These are phyloP conservation scores for Globia sparganii DNA, from an alignment of 2,888 invertebrate species.

Conservation along the genomic window DNA sequence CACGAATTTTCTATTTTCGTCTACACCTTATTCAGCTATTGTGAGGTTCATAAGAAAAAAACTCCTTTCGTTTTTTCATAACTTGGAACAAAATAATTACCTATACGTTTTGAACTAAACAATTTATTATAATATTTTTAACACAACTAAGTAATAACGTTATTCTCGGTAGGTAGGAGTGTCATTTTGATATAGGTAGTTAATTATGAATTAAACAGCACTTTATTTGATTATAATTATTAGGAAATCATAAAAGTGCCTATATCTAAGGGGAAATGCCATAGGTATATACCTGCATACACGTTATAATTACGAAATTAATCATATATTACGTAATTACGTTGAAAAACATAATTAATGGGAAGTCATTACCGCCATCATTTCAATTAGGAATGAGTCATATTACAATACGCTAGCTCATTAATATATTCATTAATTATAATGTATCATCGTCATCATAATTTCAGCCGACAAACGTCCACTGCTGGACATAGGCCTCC, in stretches of 20 bases:
- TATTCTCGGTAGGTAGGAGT: not conserved
- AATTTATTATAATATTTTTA: not conserved
- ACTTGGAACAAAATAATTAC: not conserved
- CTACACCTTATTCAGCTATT: slow-evolving; percentile 8
- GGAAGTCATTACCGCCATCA: slow-evolving; percentile 11
- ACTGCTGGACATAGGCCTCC: no score
- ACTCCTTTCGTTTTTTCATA: not conserved
- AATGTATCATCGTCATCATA: no score
- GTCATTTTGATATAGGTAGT: not conserved
- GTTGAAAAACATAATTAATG: slow-evolving; percentile 40
- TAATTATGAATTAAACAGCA: not conserved
- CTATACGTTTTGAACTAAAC: not conserved
- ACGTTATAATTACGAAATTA: slow-evolving; percentile 12
- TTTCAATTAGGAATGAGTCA: slow-evolving; percentile 40
- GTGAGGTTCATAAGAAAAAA: not conserved
- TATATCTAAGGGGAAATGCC: slow-evolving; percentile 7
- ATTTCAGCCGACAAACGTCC: no score
- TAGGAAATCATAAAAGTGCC: not conserved
- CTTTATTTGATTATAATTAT: not conserved
- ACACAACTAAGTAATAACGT: no score
- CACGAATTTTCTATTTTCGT: slow-evolving; percentile 18
- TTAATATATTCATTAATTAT: slow-evolving; percentile 36
- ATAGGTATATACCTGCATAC: not conserved
- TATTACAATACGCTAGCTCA: slow-evolving; percentile 25
- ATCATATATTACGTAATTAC: slow-evolving; percentile 30